Evolutionary conservation across 2,113 vertebrate species (phyloP).

Genomic region (Procavia capensis): DNA sequence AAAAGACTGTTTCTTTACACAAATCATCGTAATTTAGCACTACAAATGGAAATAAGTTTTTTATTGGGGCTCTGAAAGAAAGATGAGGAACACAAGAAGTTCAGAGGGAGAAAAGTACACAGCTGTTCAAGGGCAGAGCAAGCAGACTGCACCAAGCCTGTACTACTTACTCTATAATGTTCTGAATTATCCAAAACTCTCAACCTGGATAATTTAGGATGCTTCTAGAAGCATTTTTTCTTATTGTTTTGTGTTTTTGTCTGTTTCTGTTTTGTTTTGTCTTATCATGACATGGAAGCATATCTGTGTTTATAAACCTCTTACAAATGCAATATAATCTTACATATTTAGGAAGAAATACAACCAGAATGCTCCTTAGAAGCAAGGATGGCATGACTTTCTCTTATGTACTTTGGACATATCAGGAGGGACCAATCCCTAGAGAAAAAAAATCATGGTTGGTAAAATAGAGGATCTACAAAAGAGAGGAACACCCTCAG

Average conservation of each 20-base stretch:
- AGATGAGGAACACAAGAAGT: background rate
- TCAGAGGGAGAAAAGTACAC: background rate
- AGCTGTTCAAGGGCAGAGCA: background rate
- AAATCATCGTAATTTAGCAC: background rate
- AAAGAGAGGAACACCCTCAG: too few species aligned
- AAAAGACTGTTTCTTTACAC: background rate
- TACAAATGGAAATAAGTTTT: background rate
- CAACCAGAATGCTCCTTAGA: too few species aligned
- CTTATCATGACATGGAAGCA: background rate
- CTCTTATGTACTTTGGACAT: too few species aligned
- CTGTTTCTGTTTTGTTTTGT: background rate
- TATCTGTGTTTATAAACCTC: background rate
- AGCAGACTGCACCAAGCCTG: background rate
- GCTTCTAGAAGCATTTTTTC: background rate
- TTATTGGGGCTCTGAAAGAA: background rate
- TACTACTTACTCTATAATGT: background rate
- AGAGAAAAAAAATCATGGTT: too few species aligned
- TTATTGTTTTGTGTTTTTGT: too few species aligned
- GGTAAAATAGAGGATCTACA: too few species aligned
- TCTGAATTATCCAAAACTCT: background rate
- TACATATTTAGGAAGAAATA: too few species aligned
- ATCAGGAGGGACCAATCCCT: too few species aligned
- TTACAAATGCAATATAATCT: background rate
- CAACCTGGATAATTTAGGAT: background rate
- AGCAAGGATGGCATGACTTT: too few species aligned